Base-by-base conservation (phyloP, 2,797 vertebrate genomes). In the Halcyon badia region DNA sequence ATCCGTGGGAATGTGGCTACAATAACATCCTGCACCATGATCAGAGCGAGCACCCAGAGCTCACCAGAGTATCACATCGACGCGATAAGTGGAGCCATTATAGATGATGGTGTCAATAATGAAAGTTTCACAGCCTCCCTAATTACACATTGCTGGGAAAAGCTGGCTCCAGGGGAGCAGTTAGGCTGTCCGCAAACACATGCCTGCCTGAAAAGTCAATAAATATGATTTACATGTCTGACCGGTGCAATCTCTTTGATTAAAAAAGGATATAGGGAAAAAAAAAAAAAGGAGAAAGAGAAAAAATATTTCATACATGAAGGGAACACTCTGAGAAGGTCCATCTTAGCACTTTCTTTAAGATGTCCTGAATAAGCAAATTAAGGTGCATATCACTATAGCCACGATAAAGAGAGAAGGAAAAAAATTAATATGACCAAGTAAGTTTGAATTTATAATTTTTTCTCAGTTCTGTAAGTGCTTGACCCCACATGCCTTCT, bases 221-320 rank as follows among this genome's bases (percentile, higher is more conserved):
- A 95, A 84, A 82, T 94, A 72, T 82, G 73, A 95, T 91, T 95
- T 82, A 56, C 20, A 1, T 73, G 77, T 28, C 14, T 22, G 87
- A 52, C 31, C 0, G 0, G 15, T 44, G 30, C 14, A 41, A 79
- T 18, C 6, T 14, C 25, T 68, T 78, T 44, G 46, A 83, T 87
- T 87, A 42, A 83, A 75, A 93, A 51, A 49, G 19, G 48, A 76
- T 5, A 33, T 10, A 51, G 31, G 44, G 31, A 10, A 13, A 49
- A 51, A 30, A 41, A 5, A 5, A 14, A 7, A 15, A 19, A 21
- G 6, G 14, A 39, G 31, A 52, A 11, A 21, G 9, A 9, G 4
- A 5, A 10, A 51, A n/a, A 44, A 46, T 39, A 19, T 25, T 62
- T 60, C 14, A 2, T 15, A 5, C 4, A 11, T 11, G n/a, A 75